Evolutionary conservation across 2,113 vertebrate genomes (phyloP), one percentile per base, ranked within the genome.

Genomic region (Formicarius rufipectus): DNA sequence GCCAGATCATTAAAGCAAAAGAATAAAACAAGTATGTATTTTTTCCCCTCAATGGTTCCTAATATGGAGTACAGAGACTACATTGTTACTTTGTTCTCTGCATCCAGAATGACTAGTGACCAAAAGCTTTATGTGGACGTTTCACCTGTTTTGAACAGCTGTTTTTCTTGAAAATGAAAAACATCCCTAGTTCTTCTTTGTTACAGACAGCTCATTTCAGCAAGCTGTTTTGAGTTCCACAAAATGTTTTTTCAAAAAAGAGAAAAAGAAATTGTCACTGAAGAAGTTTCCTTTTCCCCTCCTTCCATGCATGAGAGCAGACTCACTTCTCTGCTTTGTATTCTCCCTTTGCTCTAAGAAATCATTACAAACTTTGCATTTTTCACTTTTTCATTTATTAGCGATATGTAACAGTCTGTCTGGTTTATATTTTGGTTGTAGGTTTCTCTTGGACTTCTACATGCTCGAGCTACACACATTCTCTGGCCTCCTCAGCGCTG

Each of bases 371-470:
- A 9, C 37, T 84, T 84, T 60, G 5, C 50, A 24, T n/a, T 89
- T 89, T 59, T 35, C 42, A 37, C 10, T 5, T 19, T 24, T 27
- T 35, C 47, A 71, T 63, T 55, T 35, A 50, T 62, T 58, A 79
- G 4, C 21, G 14, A 30, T 59, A 47, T 62, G 33, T 74, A 47
- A 50, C 68, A 68, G 35, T 40, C 7, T 33, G 28, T 53, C 12
- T 73, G 82, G 8, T 89, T 68, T 95, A 24, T 84, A 24, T 94
- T 84, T 35, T 79, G 84, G 8, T 49, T 93, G n/a, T 87, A 98
- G 98, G 97, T 98, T 87, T 98, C 98, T 59, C 96, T 98, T 80
- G 98, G 98, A 78, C 98, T 98, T 63, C 93, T 98, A 1, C 98
- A 98, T 88, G 98, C 97, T 60, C 97, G 97, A 37, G 98, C 98